These are phyloP conservation scores for Hypanus sabinus DNA, from an alignment of 2,113 vertebrate genomes.

Conservation along the genomic window DNA sequence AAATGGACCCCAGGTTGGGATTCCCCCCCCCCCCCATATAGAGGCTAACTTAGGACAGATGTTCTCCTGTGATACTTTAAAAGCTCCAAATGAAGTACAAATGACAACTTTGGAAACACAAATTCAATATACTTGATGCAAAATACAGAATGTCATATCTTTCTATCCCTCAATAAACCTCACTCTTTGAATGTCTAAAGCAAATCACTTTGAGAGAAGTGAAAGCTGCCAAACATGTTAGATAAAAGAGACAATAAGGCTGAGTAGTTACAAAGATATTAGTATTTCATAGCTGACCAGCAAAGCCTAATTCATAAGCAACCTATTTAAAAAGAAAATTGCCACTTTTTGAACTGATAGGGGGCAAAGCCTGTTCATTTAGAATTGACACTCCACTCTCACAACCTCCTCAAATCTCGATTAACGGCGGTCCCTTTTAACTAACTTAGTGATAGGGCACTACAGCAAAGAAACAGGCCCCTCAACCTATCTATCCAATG, in stretches of 20 bases:
- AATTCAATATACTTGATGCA: neutral
- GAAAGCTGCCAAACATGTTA: neutral
- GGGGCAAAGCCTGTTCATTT: no score
- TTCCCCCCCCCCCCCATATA: no score
- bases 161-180: neutral
- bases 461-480: no score
- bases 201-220: neutral
- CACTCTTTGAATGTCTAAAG: neutral
- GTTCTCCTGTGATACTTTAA: neutral
- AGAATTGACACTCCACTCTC: no score
- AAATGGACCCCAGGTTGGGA: no score
- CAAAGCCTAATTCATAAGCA: neutral
- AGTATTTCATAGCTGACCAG: neutral
- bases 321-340: neutral
- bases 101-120: neutral
- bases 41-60: no score
- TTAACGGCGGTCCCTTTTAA: no score
- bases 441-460: no score
- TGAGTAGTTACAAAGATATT: neutral
- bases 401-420: no score
- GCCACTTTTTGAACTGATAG: neutral
- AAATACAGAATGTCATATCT: neutral
- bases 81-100: neutral
- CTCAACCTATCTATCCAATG: no score
- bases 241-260: neutral